Evolutionary conservation across 2,113 vertebrate species (phyloP), one percentile per base, ranked within the genome.

Genomic region (Gasterosteus nipponicus): DNA sequence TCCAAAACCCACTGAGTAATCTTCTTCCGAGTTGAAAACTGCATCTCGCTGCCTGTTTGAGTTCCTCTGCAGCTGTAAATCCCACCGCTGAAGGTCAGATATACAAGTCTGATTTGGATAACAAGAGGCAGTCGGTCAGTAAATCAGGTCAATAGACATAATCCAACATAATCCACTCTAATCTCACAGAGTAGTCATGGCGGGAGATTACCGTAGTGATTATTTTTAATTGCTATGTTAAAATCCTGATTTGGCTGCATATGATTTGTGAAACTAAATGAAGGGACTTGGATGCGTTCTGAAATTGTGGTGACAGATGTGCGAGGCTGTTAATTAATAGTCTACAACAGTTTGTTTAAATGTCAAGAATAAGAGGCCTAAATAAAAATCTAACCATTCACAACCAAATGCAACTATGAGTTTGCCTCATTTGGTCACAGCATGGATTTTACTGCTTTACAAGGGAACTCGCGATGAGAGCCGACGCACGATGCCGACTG

Each of bases 151-250:
- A 91, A 66, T 85, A 85, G 85, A 77, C 69, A 64, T 92, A 87
- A 92, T 91, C 88, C 87, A 85, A 88, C 78, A 92, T 91, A 93
- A 92, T 93, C 90, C 88, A 77, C 80, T 84, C 80, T 90, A 92
- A 93, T 89, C 89, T 82, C 79, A 80, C 47, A 14, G 69, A 82
- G 81, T 82, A 89, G 71, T 67, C 82, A 82, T 81, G 47, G 66
- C 26, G 47, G 80, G 73, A 88, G 86, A 92, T 91, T 90, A 88
- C 81, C 51, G 75, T 42, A 29, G 79, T 76, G 77, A 87, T 90
- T 91, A 49, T 83, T 78, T 84, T 84, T 91, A 91, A 92, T 91
- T 92, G 85, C 86, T 63, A 79, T 81, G 81, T 65, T 84, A 82
- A 88, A 91, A 90, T 89, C 83, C 87, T 14, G 38, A 75, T 81